A percentile compares a stretch with the other conserved stretches of the same genome.
Conservation (phyloP, 2,888 invertebrate species). For the Euphydryas editha region DNA sequence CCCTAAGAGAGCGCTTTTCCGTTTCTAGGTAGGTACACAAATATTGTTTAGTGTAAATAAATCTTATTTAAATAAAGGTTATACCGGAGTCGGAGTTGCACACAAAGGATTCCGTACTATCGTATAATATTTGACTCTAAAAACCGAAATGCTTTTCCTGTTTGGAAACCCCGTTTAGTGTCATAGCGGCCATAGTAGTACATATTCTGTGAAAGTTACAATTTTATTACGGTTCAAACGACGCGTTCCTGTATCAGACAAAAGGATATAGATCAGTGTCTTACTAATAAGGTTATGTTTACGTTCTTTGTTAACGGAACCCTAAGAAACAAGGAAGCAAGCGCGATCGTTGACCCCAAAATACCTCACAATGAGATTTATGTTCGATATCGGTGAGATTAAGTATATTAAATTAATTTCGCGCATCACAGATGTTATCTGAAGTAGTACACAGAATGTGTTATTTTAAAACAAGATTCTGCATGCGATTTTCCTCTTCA, state of each 20-base stretch:
- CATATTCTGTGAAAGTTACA: no score
- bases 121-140: no score
- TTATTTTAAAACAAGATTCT: background rate
- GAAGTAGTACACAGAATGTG: background rate
- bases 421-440: background rate
- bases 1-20: background rate
- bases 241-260: no score
- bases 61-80: slow-evolving; percentile 9
- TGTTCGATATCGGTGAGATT: background rate
- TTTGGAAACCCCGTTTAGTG: no score
- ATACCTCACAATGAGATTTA: slow-evolving; percentile 4
- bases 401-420: slow-evolving; percentile 2
- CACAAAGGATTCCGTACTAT: no score
- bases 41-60: slow-evolving; percentile 7
- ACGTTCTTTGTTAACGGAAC: no score
- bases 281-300: no score
- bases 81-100: no score
- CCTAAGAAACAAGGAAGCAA: slow-evolving; percentile 13
- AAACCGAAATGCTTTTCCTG: no score
- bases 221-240: no score
- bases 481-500: background rate
- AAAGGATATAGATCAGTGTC: no score
- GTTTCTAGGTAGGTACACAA: background rate
- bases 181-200: no score
- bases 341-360: slow-evolving; percentile 6